Conservation (phyloP, 2,888 invertebrate genomes). For the Zaprionus lineosus region DNA sequence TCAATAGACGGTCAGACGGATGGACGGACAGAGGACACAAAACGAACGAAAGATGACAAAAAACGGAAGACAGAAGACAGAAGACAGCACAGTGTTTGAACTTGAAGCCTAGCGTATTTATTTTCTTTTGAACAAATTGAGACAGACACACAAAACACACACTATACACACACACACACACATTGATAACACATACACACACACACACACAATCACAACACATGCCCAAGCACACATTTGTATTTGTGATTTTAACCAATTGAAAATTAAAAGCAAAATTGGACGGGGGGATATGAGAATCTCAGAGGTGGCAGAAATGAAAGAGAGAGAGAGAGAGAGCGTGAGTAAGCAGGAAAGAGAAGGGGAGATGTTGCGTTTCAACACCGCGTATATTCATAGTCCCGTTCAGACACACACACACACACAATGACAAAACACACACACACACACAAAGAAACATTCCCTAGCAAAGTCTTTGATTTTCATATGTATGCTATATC, state of each 20-base stretch:
- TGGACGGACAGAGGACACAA: no score
- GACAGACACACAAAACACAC: conserved; percentile 17
- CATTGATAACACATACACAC: conserved; percentile 15
- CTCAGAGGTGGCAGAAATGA: conserved; percentile 23
- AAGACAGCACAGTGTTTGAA: conserved; percentile 21
- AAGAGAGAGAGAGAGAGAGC: conserved; percentile 8
- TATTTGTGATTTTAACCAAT: conserved; percentile 64
- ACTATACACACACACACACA: conserved; percentile 16
- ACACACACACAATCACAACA: conserved; percentile 23
- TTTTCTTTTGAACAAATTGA: conserved; percentile 36
- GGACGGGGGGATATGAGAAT: conserved; percentile 32
- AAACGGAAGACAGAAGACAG: background rate
- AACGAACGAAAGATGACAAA: background rate
- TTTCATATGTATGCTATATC: conserved; percentile 44
- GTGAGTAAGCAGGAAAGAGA: conserved; percentile 1
- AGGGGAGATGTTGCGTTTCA: conserved; percentile 5
- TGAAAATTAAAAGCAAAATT: conserved; percentile 32
- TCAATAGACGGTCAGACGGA: conserved; percentile 14
- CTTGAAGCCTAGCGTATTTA: conserved; percentile 52
- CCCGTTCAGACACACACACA: conserved; percentile 25
- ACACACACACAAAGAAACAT: conserved; percentile 48
- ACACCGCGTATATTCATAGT: background rate
- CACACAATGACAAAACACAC: no score
- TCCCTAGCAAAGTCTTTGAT: conserved; percentile 67
- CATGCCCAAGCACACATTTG: conserved; percentile 39